Conservation (phyloP, 1,140 invertebrate genomes). For the Drosophila arizonae region DNA sequence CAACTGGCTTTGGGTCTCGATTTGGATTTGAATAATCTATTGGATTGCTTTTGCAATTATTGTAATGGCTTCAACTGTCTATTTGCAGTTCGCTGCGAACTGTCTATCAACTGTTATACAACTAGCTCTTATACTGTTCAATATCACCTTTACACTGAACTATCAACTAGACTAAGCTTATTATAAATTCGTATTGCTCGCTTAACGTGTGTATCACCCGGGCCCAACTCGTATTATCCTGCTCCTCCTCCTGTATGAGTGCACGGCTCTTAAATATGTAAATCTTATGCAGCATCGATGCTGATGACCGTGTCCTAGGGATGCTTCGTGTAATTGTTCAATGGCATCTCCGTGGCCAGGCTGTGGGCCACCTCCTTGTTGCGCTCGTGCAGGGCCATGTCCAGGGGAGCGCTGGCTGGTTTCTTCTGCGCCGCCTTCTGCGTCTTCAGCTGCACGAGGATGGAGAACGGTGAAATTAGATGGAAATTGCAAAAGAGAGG, state of each 20-base stretch:
- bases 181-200: slow-evolving; percentile 48
- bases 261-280: slow-evolving; percentile 26
- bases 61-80: slow-evolving; percentile 15
- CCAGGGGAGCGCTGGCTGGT: slow-evolving; percentile 61
- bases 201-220: slow-evolving; percentile 68
- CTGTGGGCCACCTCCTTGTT: slow-evolving; percentile 76
- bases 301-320: slow-evolving; percentile 77
- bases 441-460: slow-evolving; percentile 67
- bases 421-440: slow-evolving; percentile 79
- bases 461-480: background rate
- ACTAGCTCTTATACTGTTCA: slow-evolving; percentile 29
- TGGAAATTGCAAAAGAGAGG: slow-evolving; percentile 8
- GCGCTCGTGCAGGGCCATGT: slow-evolving; percentile 74
- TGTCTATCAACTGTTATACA: slow-evolving; percentile 2
- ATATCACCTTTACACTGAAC: slow-evolving; percentile 54
- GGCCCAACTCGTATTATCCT: slow-evolving; percentile 25
- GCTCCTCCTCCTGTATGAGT: slow-evolving; percentile 1
- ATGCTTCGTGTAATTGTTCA: slow-evolving; percentile 82
- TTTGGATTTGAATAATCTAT: slow-evolving; percentile 4
- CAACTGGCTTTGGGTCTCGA: slow-evolving; percentile 8
- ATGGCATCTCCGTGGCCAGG: slow-evolving; percentile 72
- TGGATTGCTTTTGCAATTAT: slow-evolving; percentile 16
- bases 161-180: slow-evolving; percentile 27
- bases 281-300: slow-evolving; percentile 71
- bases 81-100: background rate